Evolutionary conservation across 2,113 vertebrate genomes (phyloP).

Genomic region (Zeus faber): DNA sequence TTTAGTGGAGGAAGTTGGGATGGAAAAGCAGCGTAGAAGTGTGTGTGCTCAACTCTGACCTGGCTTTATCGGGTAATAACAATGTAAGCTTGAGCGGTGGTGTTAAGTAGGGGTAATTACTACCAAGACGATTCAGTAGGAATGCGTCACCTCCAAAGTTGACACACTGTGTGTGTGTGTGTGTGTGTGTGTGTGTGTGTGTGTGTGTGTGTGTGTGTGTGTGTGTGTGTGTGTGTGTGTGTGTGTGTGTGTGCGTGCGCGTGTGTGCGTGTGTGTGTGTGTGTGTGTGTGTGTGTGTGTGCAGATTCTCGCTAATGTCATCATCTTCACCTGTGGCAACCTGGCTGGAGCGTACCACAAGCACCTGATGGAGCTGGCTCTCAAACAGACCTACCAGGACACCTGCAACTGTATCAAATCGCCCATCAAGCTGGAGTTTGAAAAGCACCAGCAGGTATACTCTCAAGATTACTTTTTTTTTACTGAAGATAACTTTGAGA

Average conservation of each 20-base stretch:
- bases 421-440: constrained; percentile 95
- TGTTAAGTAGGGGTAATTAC: too few relatives aligned
- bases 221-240: neutral
- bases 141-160: constrained; percentile 3
- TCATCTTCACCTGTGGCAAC: constrained; percentile 96
- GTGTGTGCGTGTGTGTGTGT: constrained; percentile 11
- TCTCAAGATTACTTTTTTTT: too few relatives aligned
- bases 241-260: constrained; percentile 6
- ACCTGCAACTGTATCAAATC: constrained; percentile 98
- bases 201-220: constrained; percentile 9
- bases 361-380: constrained; percentile 93
- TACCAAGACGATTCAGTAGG: neutral
- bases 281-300: neutral
- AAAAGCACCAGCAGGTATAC: constrained; percentile 95
- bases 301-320: constrained; percentile 93
- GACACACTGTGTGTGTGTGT: neutral
- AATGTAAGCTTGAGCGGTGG: constrained; percentile 23
- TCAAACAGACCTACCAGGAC: constrained; percentile 95
- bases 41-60: constrained; percentile 15
- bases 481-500: too few relatives aligned
- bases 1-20: constrained; percentile 26
- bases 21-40: constrained; percentile 25
- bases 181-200: constrained; percentile 3
- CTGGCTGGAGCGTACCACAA: constrained; percentile 95
- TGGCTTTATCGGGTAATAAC: constrained; percentile 48